Evolutionary conservation across 2,888 invertebrate genomes (phyloP), one percentile per base, ranked within the genome.

Genomic region (Biston betularia): DNA sequence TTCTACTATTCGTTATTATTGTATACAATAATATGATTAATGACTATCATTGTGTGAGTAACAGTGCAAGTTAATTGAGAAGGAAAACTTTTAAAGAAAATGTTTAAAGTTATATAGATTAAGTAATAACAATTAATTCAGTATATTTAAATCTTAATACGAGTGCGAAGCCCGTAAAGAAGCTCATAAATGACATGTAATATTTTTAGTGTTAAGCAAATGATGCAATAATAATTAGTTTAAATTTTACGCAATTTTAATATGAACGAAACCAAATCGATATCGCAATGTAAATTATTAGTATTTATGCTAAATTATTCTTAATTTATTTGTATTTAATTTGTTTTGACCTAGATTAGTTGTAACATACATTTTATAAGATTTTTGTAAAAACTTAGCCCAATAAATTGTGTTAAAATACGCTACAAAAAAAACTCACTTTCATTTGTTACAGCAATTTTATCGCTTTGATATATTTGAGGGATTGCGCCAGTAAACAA

Each of bases 241-340:
- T 58, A 48, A 71, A 54, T 14, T 66, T 69, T 53, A 49, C 44
- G 68, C 70, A 54, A 65, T 71, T 77, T 76, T 56, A 49, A 42
- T 12, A 53, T 52, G 62, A 86, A 82, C 81, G 80, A 89, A 84
- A 85, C 90, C 91, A 90, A 91, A 92, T 84, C 78, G 68, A 85
- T 84, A 81, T 81, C 85, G 85, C 85, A 89, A 87, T 89, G 80
- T 89, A 70, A 75, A 69, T 76, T 68, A 61, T 69, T 67, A 63
- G 58, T 74, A 74, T 70, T 75, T 69, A 74, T 65, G 54, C 46
- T 73, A 73, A 69, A 70, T 71, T 72, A 73, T 67, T 67, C 57
- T 63, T 68, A 70, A 64, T 68, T 65, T 76, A 78, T 73, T 72
- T 68, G 68, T 60, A 44, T 68, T 59, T 71, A 67, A 67, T 24